Percentiles rank a stretch among this genome's conserved stretches.
phyloP scores from a whole-genome alignment of 2,888 invertebrate species.

The Tinea trinotella region DNA sequence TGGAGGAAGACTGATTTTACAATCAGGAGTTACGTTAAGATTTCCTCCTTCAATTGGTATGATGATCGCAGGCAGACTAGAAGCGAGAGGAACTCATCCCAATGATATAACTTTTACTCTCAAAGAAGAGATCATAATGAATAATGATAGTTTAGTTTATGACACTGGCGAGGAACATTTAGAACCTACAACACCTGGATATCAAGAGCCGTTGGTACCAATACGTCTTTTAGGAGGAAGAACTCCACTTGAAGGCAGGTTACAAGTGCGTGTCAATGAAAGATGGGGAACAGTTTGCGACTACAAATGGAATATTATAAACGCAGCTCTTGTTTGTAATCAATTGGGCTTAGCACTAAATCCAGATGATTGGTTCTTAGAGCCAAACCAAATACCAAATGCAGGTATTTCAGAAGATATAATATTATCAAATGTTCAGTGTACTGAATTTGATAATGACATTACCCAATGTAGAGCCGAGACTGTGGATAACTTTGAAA shows the following conservation, averaged over 20 bases:
- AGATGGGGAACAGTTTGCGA: constrained; percentile 98
- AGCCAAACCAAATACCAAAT: constrained; percentile 84
- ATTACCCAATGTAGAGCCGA: constrained; percentile 91
- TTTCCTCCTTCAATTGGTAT: constrained; percentile 96
- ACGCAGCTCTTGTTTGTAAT: constrained; percentile 95
- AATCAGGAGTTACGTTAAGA: constrained; percentile 88
- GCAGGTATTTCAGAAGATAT: constrained; percentile 84
- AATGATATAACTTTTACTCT: constrained; percentile 86
- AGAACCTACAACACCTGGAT: constrained; percentile 74
- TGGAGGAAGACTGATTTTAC: constrained; percentile 90
- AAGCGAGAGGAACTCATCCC: constrained; percentile 84
- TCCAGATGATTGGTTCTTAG: constrained; percentile 91
- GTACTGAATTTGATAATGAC: constrained; percentile 92
- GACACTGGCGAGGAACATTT: constrained; percentile 69
- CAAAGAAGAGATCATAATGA: constrained; percentile 80
- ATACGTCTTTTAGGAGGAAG: constrained; percentile 87
- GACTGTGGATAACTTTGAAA: constrained; percentile 82
- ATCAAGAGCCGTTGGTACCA: constrained; percentile 75
- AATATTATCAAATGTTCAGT: constrained; percentile 88
- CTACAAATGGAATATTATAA: constrained; percentile 93
- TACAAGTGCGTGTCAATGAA: constrained; percentile 86
- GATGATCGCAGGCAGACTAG: constrained; percentile 94
- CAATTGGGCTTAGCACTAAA: constrained; percentile 94
- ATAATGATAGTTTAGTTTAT: constrained; percentile 75
- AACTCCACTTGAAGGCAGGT: constrained; percentile 86